These are phyloP conservation scores for Brachionus rubens DNA, from an alignment of 1,140 invertebrate genomes.

Conservation along the genomic window DNA sequence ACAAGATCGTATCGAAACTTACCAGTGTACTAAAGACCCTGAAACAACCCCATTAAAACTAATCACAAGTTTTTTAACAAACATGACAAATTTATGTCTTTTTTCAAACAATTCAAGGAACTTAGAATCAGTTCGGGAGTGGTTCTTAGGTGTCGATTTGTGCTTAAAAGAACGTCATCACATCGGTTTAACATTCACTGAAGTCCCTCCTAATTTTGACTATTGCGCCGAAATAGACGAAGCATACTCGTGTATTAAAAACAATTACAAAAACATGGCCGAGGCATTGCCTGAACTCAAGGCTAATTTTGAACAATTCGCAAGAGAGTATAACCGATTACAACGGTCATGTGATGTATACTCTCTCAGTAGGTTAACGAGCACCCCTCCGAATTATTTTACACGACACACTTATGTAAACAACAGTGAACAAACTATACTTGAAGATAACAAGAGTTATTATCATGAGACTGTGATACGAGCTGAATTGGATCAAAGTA, in stretches of 20 bases:
- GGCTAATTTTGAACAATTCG: background rate
- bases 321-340: background rate
- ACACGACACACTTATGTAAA: slow-evolving; percentile 1
- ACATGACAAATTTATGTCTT: background rate
- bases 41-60: background rate
- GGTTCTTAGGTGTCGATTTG: slow-evolving; percentile 24
- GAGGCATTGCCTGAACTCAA: background rate
- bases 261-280: background rate
- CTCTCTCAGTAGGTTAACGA: background rate
- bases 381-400: background rate
- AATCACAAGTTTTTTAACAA: background rate
- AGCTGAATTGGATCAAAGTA: slow-evolving; percentile 38
- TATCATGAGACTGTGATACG: slow-evolving; percentile 37
- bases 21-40: background rate
- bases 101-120: background rate
- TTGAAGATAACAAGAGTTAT: slow-evolving; percentile 40
- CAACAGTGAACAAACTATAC: slow-evolving; percentile 34
- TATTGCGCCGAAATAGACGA: slow-evolving; percentile 32
- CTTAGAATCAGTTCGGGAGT: background rate
- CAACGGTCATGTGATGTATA: slow-evolving; percentile 1
- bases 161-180: slow-evolving; percentile 24
- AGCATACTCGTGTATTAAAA: slow-evolving; percentile 9
- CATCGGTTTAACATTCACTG: slow-evolving; percentile 11
- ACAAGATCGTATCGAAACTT: slow-evolving; percentile 15
- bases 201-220: slow-evolving; percentile 21